phyloP scores from a whole-genome alignment of 2,797 vertebrate genomes.

The Cyclura pinguis region DNA sequence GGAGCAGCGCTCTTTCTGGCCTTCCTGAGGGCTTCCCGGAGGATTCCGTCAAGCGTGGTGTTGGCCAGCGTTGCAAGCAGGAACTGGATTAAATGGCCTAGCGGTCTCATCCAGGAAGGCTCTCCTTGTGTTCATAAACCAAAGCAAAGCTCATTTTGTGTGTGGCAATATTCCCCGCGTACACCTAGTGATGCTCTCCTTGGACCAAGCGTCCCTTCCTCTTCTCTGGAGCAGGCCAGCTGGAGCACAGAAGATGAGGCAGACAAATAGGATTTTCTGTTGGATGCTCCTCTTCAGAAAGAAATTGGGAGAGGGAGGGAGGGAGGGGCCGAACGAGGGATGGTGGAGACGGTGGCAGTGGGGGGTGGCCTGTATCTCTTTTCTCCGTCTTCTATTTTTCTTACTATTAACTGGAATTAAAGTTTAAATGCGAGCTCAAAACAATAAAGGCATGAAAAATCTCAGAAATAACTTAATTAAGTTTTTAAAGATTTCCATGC shows the following conservation, averaged over 20 bases:
- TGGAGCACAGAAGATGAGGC: background rate
- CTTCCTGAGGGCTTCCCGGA: background rate
- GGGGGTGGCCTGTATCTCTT: too few relatives aligned
- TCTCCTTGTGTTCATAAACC: too few relatives aligned
- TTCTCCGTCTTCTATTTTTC: conserved; percentile 33
- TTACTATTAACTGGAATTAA: conserved; percentile 77
- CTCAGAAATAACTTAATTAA: conserved; percentile 88
- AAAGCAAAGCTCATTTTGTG: background rate
- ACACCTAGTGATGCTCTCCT: too few relatives aligned
- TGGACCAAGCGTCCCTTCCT: too few relatives aligned
- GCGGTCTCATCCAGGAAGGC: background rate
- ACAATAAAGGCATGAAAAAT: conserved; percentile 83
- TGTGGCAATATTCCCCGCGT: too few relatives aligned
- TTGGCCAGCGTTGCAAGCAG: background rate
- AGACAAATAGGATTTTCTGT: background rate
- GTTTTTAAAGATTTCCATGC: conserved; percentile 88
- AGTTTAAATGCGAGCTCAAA: conserved; percentile 81
- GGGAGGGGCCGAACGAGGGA: background rate
- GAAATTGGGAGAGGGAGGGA: background rate
- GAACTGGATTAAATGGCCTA: background rate
- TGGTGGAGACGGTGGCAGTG: too few relatives aligned
- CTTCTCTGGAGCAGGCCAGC: background rate
- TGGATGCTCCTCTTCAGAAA: background rate
- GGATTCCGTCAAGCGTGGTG: background rate
- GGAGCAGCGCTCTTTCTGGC: too few relatives aligned